Conservation (phyloP, 1,140 invertebrate genomes). For the Portunus trituberculatus region DNA sequence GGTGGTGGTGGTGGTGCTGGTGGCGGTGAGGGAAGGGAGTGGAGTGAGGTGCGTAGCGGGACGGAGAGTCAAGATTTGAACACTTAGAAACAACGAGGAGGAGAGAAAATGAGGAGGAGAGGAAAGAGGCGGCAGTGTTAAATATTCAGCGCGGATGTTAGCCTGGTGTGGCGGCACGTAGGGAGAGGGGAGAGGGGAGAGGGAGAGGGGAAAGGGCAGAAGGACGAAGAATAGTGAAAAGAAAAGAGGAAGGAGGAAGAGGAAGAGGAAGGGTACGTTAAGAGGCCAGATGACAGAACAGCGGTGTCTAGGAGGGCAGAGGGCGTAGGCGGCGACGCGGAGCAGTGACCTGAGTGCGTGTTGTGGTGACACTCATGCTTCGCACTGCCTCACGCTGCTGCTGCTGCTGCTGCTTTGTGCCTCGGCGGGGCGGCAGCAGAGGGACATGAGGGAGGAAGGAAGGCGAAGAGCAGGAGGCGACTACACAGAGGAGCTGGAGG, state of each 20-base stretch:
- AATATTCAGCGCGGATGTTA: not conserved
- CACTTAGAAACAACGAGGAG: not conserved
- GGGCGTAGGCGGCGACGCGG: not conserved
- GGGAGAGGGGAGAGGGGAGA: not conserved
- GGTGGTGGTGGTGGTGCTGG: not conserved
- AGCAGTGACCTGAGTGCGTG: not conserved
- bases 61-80: not conserved
- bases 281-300: not conserved
- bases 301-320: conserved; percentile 1
- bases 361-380: conserved; percentile 23
- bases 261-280: not conserved
- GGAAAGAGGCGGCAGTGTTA: not conserved
- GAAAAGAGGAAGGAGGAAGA: not conserved
- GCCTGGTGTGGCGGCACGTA: not conserved
- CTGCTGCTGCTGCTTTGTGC: not conserved
- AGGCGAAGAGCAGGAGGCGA: not conserved
- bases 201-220: not conserved
- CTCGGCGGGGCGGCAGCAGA: not conserved
- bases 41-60: not conserved
- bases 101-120: conserved; percentile 6
- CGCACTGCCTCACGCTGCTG: not conserved
- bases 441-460: not conserved
- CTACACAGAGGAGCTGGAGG: not conserved
- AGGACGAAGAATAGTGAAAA: not conserved
- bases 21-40: not conserved